phyloP scores from a whole-genome alignment of 2,888 invertebrate genomes.

The Apodemia hepburni region DNA sequence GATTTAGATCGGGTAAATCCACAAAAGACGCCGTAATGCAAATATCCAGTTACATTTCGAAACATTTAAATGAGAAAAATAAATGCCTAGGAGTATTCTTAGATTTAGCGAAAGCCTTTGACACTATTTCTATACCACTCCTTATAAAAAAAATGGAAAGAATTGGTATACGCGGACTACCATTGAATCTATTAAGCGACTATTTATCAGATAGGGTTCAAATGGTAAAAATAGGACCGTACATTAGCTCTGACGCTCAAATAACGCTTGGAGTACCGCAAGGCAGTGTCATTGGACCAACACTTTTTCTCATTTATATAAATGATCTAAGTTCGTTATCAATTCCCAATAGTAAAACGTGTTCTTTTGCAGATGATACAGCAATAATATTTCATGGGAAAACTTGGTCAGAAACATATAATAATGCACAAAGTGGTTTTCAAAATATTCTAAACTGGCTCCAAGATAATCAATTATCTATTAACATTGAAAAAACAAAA shows the following conservation, averaged over 20 bases:
- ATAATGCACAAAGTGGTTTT: neutral
- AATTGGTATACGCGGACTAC: too few relatives aligned
- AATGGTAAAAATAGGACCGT: too few relatives aligned
- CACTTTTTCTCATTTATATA: neutral
- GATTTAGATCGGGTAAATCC: neutral
- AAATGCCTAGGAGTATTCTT: too few relatives aligned
- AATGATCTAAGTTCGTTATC: neutral
- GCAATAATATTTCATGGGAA: neutral
- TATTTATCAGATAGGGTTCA: too few relatives aligned
- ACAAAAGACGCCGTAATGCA: too few relatives aligned
- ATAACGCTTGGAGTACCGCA: neutral
- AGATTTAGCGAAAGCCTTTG: too few relatives aligned
- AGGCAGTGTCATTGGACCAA: neutral
- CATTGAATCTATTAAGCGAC: too few relatives aligned
- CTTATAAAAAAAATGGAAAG: too few relatives aligned
- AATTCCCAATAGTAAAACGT: neutral
- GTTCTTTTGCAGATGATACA: neutral
- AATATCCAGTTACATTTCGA: too few relatives aligned
- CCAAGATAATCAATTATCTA: neutral
- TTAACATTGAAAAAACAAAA: neutral
- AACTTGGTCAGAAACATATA: neutral
- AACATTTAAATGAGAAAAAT: too few relatives aligned
- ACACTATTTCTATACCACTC: too few relatives aligned
- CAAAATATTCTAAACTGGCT: neutral
- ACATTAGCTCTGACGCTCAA: neutral